Conservation (phyloP, 35 echinoderm and acorn worm genomes). For the Diadema setosum region DNA sequence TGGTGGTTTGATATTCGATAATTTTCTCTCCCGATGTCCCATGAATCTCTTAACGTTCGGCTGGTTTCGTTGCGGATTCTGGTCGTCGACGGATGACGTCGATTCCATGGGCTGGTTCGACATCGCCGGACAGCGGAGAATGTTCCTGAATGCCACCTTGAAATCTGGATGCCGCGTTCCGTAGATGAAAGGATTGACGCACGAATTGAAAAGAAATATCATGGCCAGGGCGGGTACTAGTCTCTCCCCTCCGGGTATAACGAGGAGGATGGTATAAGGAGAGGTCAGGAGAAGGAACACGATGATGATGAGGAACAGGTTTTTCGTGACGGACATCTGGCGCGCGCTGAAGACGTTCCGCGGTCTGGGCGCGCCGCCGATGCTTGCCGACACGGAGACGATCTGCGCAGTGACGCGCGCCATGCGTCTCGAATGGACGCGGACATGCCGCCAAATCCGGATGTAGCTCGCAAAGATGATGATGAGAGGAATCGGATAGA, state of each 20-base stretch:
- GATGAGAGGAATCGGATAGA: constrained; percentile 65
- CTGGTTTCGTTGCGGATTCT: background rate
- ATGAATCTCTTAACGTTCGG: too few species aligned
- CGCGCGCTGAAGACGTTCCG: constrained; percentile 45
- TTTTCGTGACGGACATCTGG: constrained; percentile 84
- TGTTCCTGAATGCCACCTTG: constrained; percentile 54
- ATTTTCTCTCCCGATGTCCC: too few species aligned
- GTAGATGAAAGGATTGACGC: constrained; percentile 76
- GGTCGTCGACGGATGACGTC: background rate
- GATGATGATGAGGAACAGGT: constrained; percentile 63
- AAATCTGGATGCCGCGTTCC: constrained; percentile 75
- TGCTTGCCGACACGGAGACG: background rate
- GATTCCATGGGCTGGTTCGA: background rate
- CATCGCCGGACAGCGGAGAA: background rate
- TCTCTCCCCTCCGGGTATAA: constrained; percentile 36
- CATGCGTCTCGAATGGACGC: constrained; percentile 38
- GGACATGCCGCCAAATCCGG: constrained; percentile 58
- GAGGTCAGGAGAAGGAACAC: constrained; percentile 56
- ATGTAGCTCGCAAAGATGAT: constrained; percentile 49
- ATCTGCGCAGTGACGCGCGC: constrained; percentile 36
- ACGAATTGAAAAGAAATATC: constrained; percentile 59
- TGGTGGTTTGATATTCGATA: too few species aligned
- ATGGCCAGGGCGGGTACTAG: constrained; percentile 43
- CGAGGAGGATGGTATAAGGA: constrained; percentile 52
- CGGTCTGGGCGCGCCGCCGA: background rate